Evolutionary conservation across 2,113 vertebrate genomes (phyloP).

Genomic region (Gallinago jamesoni): DNA sequence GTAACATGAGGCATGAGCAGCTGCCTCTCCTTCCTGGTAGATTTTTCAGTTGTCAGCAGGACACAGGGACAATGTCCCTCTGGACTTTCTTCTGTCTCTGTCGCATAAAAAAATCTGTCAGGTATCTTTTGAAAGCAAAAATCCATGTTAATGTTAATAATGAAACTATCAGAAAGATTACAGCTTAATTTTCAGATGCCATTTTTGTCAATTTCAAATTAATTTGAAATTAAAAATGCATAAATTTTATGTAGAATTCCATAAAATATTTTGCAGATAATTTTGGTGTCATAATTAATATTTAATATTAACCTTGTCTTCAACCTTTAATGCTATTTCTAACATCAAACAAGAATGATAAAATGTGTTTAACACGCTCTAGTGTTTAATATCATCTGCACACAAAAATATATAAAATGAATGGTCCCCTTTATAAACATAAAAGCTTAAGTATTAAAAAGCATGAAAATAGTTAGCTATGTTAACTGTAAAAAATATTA

Average conservation of each 20-base stretch:
- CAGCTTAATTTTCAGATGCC: constrained; percentile 26
- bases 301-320: neutral
- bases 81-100: neutral
- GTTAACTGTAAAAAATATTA: neutral
- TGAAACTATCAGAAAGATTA: constrained; percentile 11
- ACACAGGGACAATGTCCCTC: neutral
- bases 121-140: constrained; percentile 2
- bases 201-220: neutral
- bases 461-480: neutral
- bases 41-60: constrained; percentile 54
- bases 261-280: neutral
- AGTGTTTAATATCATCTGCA: neutral
- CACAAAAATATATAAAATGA: neutral
- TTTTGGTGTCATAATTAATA: neutral
- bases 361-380: neutral
- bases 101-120: constrained; percentile 41
- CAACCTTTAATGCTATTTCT: neutral
- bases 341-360: neutral
- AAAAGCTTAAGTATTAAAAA: neutral
- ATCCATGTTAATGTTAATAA: constrained; percentile 1
- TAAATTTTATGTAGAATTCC: neutral
- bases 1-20: constrained; percentile 8
- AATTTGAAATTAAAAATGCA: neutral
- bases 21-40: constrained; percentile 36
- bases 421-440: neutral